Conservation (phyloP, 2,888 invertebrate genomes). For the Drosophila acutilabella region DNA sequence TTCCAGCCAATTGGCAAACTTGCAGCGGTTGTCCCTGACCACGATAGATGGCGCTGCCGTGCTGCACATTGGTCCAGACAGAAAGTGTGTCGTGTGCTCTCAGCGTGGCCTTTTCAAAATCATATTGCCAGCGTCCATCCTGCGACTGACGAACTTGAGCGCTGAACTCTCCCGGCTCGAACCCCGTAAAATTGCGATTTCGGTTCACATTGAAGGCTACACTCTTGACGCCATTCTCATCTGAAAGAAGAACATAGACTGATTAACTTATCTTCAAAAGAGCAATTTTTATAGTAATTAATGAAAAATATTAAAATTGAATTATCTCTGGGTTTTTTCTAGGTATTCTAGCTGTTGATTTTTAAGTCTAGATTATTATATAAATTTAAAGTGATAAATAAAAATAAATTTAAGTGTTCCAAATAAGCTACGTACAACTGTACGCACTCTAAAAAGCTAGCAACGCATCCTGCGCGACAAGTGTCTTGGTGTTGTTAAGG, state of each 20-base stretch:
- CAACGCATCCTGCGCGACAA: no score
- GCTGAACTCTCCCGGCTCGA: slow-evolving; percentile 86
- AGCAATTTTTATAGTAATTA: no score
- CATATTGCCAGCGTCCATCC: slow-evolving; percentile 86
- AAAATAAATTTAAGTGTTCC: no score
- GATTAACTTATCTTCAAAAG: no score
- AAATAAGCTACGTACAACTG: no score
- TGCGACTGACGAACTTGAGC: slow-evolving; percentile 85
- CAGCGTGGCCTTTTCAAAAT: slow-evolving; percentile 85
- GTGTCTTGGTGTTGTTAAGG: fast-evolving
- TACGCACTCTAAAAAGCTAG: no score
- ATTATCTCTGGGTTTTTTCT: no score
- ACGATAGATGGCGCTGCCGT: slow-evolving; percentile 85
- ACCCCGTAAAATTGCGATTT: slow-evolving; percentile 86
- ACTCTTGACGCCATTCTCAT: slow-evolving; percentile 86
- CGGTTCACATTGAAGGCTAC: slow-evolving; percentile 89
- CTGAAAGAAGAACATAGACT: slow-evolving; percentile 76
- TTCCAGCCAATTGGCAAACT: slow-evolving; percentile 56
- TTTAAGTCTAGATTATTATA: no score
- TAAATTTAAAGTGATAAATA: no score
- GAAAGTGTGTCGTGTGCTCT: slow-evolving; percentile 87
- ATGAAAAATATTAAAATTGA: no score
- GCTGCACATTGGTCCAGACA: slow-evolving; percentile 88
- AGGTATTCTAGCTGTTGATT: no score
- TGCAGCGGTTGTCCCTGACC: slow-evolving; percentile 49